Evolutionary conservation across 2,888 invertebrate genomes (phyloP).

Genomic region (Standfussiana lucernea): DNA sequence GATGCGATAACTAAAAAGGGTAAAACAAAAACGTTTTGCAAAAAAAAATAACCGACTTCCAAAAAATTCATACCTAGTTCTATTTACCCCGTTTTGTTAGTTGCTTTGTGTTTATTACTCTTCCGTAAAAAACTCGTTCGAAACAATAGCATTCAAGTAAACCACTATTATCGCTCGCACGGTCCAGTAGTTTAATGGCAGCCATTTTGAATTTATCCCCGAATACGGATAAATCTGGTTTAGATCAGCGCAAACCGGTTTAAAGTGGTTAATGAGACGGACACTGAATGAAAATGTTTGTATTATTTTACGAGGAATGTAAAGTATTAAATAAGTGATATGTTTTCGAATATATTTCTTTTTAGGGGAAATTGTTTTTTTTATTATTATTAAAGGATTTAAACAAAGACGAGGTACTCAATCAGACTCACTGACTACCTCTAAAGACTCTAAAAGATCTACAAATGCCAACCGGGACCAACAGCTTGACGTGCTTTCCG

Average conservation of each 20-base stretch:
- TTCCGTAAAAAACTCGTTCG: neutral
- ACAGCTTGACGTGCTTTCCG: neutral
- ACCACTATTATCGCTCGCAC: slow-evolving; percentile 54
- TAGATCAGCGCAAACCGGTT: slow-evolving; percentile 38
- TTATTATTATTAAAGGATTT: neutral
- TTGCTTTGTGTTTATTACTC: neutral
- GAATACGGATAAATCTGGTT: slow-evolving; percentile 30
- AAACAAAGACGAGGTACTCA: neutral
- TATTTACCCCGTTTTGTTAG: neutral
- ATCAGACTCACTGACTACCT: neutral
- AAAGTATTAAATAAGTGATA: neutral
- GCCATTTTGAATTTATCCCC: slow-evolving; percentile 55
- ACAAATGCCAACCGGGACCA: too few species aligned
- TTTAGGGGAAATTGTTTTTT: neutral
- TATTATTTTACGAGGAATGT: neutral
- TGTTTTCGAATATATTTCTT: neutral
- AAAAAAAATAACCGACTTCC: too few species aligned
- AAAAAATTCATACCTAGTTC: too few species aligned
- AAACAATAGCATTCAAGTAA: slow-evolving; percentile 41
- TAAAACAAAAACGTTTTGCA: too few species aligned
- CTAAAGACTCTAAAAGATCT: neutral
- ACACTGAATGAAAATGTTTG: slow-evolving; percentile 4
- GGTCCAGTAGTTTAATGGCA: slow-evolving; percentile 45
- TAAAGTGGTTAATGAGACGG: slow-evolving; percentile 23
- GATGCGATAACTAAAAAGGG: too few species aligned